Evolutionary conservation across 2,888 invertebrate species (phyloP), one percentile per base, ranked within the genome.

Genomic region (Nephrocerus scutellatus): DNA sequence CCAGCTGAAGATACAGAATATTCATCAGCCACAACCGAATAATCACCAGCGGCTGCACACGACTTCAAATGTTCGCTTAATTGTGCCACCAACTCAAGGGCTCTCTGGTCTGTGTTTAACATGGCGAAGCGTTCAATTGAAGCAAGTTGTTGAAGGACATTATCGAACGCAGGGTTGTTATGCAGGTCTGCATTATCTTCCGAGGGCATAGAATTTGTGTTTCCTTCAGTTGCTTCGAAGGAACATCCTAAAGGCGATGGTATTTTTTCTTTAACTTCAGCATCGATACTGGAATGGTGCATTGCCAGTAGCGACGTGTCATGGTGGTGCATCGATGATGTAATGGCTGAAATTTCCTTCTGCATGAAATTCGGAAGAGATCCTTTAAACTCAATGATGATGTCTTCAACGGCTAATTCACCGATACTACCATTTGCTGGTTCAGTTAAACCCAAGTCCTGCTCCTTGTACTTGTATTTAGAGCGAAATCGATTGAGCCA

Each of bases 291-390:
- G 2, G 14, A 15, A 6, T n/a, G 19, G 12, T 9, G 9, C 13
- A 25, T 35, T 30, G 8, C 26, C 34, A 10, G 19, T 20, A 9
- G 8, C 12, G 10, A 13, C 19, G 12, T 6, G 3, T 22, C 30
- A 14, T 29, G 21, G 14, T 31, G 39, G 15, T 49, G 44, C n/a
- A 41, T 45, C 18, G 47, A 34, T 6, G 53, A 51, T 7, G 55
- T 56, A n/a, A 57, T 51, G 4, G 57, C 56, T 0, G 50, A 48
- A 2, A 64, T 55, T 31, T 64, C 63, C 29, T 62, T 60, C 41
- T 64, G 63, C 64, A 64, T 64, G 22, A 64, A 64, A 47, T 62
- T 64, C 1, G 63, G 63, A 42, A 64, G 34, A 1, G 57, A 51
- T 9, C 59, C 53, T 35, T 64, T 64, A 25, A 55, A 64, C 39